Conservation (phyloP, 2,113 vertebrate species). For the Sphaerodactylus townsendi region DNA sequence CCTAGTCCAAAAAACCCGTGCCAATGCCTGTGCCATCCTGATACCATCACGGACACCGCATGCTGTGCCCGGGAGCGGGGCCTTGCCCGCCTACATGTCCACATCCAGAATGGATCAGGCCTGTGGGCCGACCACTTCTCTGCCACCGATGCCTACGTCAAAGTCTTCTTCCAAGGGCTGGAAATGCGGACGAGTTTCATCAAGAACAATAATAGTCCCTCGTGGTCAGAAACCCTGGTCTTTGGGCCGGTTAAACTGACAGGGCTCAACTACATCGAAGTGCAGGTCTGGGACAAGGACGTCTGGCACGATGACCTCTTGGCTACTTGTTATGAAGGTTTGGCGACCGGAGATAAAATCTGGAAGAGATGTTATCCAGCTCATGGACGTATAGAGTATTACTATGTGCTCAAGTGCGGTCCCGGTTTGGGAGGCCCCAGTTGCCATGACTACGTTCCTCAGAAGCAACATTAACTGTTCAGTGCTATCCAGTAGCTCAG, state of each 20-base stretch:
- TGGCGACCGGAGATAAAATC: constrained; percentile 43
- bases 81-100: constrained; percentile 69
- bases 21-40: constrained; percentile 72
- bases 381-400: constrained; percentile 72
- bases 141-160: constrained; percentile 76
- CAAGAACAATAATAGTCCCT: constrained; percentile 71
- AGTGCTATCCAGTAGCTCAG: background rate
- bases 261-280: background rate
- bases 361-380: constrained; percentile 66
- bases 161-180: constrained; percentile 38
- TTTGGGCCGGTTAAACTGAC: constrained; percentile 62
- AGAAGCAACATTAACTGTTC: background rate
- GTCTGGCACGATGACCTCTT: constrained; percentile 76
- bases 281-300: constrained; percentile 84
- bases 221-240: constrained; percentile 63
- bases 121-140: constrained; percentile 78
- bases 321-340: constrained; percentile 56
- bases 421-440: constrained; percentile 65
- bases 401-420: constrained; percentile 64
- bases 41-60: constrained; percentile 46
- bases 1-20: constrained; percentile 62
- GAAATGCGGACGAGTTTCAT: constrained; percentile 55
- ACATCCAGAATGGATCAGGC: constrained; percentile 34
- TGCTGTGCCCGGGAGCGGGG: constrained; percentile 77
- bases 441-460: constrained; percentile 67